Conservation (phyloP, 2,888 invertebrate genomes). For the Formica aserva region DNA sequence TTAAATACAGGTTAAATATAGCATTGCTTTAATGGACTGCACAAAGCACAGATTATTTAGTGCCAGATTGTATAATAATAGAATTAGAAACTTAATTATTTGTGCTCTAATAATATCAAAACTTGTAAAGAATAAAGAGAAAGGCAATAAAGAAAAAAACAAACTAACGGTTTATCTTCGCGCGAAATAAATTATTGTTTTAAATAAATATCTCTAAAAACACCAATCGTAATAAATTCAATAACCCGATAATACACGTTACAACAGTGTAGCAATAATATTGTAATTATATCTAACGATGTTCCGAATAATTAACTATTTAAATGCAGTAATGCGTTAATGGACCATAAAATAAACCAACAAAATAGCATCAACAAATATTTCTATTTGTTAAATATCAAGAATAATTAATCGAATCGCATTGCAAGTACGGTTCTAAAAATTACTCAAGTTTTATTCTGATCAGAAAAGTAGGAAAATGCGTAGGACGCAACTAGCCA, state of each 20-base stretch:
- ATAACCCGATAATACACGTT: not conserved
- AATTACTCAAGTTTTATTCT: not conserved
- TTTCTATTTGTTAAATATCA: not conserved
- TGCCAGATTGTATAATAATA: not conserved
- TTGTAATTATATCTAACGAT: constrained; percentile 8
- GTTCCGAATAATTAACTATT: constrained; percentile 22
- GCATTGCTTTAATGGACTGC: constrained; percentile 36
- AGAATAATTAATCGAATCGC: not conserved
- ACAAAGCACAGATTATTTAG: constrained; percentile 10
- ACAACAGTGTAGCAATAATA: not conserved
- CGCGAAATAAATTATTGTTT: not conserved
- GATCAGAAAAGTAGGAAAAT: not conserved
- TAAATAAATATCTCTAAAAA: constrained; percentile 1
- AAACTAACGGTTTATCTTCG: not conserved
- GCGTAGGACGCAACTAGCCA: not conserved
- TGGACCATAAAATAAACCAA: constrained; percentile 6
- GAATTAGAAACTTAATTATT: constrained; percentile 26
- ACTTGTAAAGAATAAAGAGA: not conserved
- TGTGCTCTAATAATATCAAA: not conserved
- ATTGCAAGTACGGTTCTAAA: not conserved
- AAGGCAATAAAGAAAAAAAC: not conserved
- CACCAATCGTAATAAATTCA: not conserved
- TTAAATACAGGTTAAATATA: constrained; percentile 14
- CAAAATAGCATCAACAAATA: constrained; percentile 12
- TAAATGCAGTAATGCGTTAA: constrained; percentile 23